Conservation (phyloP, 2,888 invertebrate genomes). For the Melangyna quadrimaculata region DNA sequence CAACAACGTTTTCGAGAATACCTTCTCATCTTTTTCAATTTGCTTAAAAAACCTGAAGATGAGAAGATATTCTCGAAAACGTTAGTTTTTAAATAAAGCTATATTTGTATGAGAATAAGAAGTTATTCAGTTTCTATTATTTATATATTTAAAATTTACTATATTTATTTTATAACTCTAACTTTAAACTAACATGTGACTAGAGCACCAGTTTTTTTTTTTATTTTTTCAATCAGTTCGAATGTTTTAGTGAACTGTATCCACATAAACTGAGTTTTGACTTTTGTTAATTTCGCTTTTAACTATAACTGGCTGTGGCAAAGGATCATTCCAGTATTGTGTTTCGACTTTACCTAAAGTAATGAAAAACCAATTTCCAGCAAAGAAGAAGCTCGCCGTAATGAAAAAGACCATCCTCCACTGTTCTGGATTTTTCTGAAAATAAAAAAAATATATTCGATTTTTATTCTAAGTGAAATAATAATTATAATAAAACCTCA, state of each 20-base stretch:
- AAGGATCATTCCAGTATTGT: conserved; percentile 84
- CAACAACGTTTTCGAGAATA: too few relatives aligned
- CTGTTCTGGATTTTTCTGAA: conserved; percentile 83
- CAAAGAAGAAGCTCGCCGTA: conserved; percentile 85
- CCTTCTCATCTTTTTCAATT: too few relatives aligned
- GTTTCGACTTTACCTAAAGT: conserved; percentile 84
- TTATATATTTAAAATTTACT: not conserved
- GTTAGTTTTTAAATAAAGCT: too few relatives aligned
- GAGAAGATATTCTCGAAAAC: too few relatives aligned
- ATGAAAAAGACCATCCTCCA: conserved; percentile 88
- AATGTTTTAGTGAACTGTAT: conserved; percentile 3
- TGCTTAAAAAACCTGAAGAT: too few relatives aligned
- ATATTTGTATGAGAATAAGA: too few relatives aligned
- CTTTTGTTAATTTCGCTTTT: not conserved
- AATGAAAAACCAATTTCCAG: conserved; percentile 85
- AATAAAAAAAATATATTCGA: conserved; percentile 76
- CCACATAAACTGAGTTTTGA: conserved; percentile 20
- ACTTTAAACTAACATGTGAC: not conserved
- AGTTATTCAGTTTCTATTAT: too few relatives aligned
- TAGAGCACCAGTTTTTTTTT: not conserved
- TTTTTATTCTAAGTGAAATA: conserved; percentile 81
- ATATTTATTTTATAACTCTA: not conserved
- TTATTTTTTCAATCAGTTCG: not conserved
- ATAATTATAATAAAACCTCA: conserved; percentile 84
- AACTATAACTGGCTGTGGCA: not conserved